Percentiles rank a stretch among this genome's conserved stretches.
Evolutionary conservation across 2,888 invertebrate genomes (phyloP).

Genomic region (Pteria penguin): DNA sequence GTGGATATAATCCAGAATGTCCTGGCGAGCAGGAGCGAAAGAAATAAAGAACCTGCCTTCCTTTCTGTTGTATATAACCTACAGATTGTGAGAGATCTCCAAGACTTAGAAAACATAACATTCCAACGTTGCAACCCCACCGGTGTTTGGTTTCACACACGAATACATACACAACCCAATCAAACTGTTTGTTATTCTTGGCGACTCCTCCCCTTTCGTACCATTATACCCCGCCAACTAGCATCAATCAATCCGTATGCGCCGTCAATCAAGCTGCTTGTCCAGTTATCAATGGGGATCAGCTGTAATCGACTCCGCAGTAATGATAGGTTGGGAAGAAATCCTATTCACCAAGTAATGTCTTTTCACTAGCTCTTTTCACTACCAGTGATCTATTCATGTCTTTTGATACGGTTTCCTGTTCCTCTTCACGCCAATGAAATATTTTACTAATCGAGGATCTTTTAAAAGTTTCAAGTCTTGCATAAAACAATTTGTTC

Average conservation of each 20-base stretch:
- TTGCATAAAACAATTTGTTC: background rate
- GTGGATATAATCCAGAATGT: conserved; percentile 7
- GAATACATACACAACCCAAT: conserved; percentile 51
- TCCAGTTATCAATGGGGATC: conserved; percentile 58
- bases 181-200: conserved; percentile 49
- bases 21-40: conserved; percentile 23
- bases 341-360: conserved; percentile 4
- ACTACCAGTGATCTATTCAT: conserved; percentile 38
- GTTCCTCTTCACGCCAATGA: conserved; percentile 25
- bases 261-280: conserved; percentile 71
- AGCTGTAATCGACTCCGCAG: conserved; percentile 1
- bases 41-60: conserved; percentile 24
- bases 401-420: conserved; percentile 38
- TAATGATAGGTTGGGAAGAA: conserved; percentile 12
- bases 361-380: conserved; percentile 36
- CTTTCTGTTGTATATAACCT: conserved; percentile 30
- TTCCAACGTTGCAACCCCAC: conserved; percentile 37
- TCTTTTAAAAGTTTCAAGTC: background rate
- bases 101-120: conserved; percentile 43
- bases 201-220: conserved; percentile 64
- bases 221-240: conserved; percentile 48
- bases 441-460: background rate
- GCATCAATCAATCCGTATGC: conserved; percentile 67
- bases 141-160: conserved; percentile 53
- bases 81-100: conserved; percentile 26